Percentiles rank a stretch among this genome's conserved stretches.
Evolutionary conservation across 2,113 vertebrate species (phyloP).

Genomic region (Chlorodrepanis virens): DNA sequence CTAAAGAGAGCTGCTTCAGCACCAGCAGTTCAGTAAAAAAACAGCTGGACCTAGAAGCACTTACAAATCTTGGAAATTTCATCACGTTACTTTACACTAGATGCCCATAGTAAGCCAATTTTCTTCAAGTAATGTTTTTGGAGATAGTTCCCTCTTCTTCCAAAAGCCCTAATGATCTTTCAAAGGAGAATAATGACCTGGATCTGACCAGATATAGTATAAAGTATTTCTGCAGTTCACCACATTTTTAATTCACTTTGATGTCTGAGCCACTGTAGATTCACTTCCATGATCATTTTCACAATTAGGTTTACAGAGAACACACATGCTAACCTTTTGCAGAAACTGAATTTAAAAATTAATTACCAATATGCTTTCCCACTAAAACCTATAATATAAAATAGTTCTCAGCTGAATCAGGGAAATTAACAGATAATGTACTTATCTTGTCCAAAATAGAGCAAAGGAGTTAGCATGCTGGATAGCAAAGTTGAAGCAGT

Average conservation of each 20-base stretch:
- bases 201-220: not conserved
- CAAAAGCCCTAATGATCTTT: not conserved
- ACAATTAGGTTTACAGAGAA: not conserved
- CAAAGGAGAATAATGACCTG: not conserved
- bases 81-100: not conserved
- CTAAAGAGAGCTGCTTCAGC: not conserved
- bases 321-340: not conserved
- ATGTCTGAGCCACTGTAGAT: not conserved
- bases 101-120: not conserved
- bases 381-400: not conserved
- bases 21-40: not conserved
- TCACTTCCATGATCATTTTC: not conserved
- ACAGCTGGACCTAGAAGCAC: not conserved
- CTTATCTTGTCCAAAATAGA: not conserved
- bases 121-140: not conserved
- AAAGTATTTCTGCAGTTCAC: not conserved
- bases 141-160: not conserved
- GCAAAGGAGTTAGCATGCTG: not conserved
- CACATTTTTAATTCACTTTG: not conserved
- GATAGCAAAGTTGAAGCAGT: not conserved
- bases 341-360: not conserved
- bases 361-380: not conserved
- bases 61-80: not conserved
- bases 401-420: not conserved
- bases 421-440: not conserved